Evolutionary conservation across 2,797 vertebrate genomes (phyloP), one percentile per base, ranked within the genome.

Genomic region (Phyllotis vaccarum): DNA sequence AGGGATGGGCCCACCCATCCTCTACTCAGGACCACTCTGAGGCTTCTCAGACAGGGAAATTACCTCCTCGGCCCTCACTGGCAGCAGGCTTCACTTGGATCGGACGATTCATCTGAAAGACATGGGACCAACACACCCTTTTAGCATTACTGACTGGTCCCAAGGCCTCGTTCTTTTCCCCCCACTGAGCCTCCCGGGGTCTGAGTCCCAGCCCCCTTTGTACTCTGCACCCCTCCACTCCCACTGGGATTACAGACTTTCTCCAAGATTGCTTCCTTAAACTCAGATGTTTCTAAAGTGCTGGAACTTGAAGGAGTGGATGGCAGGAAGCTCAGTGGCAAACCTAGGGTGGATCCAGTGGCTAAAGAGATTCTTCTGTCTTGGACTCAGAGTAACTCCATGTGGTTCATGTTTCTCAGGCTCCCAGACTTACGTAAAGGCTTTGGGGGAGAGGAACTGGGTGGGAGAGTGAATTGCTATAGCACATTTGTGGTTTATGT

Each of bases 11-110:
- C 89, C 91, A 56, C 89, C 58, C 75, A 22, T 40, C 74, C 91
- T 89, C 80, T 58, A 66, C 54, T 34, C 14, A 37, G 66, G 66
- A n/a, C 78, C 14, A 80, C 76, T 62, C 91, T 85, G 43, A 93
- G 74, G n/a, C 80, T 89, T 49, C 22, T 95, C 75, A 91, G 64
- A 62, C 80, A 95, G 90, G 92, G n/a, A n/a, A 96, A 96, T 97
- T 98, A 99, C 98, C 99, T 99, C 99, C 99, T 98, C 99, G 98
- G 95, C 99, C 98, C 97, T 99, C 99, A 14, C 99, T 99, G 98
- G 99, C 98, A 5, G 99, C 99, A 0, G 99, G 99, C 94, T 99
- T 99, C 98, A 99, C 99, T 97, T 99, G 99, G 98, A 99, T 99
- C 87, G 99, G 99, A 90, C 99, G 98, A 94, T 99, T 99, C 99